Conservation (phyloP, 2,888 invertebrate species). For the Teleogryllus oceanicus region DNA sequence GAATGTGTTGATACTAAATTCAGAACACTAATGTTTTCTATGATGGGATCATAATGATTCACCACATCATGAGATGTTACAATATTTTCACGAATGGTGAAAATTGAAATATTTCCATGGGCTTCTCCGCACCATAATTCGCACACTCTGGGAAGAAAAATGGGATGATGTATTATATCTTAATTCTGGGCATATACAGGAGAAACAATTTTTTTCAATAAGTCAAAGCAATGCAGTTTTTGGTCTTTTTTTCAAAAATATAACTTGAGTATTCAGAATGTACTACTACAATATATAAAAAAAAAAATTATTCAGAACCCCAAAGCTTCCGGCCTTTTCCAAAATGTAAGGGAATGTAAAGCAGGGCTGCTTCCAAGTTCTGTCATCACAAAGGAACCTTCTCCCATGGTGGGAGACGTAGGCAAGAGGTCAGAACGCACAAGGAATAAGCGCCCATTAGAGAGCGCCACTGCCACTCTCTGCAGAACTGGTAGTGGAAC, state of each 20-base stretch:
- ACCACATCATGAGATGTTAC: conserved; percentile 71
- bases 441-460: conserved; percentile 72
- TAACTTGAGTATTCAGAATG: too few species aligned
- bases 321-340: conserved; percentile 45
- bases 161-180: too few species aligned
- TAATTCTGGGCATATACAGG: neutral
- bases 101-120: conserved; percentile 74
- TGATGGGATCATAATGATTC: conserved; percentile 58
- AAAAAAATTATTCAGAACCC: too few species aligned
- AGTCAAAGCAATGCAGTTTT: neutral
- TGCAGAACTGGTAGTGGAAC: conserved; percentile 61
- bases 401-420: conserved; percentile 60
- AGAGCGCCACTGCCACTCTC: conserved; percentile 76
- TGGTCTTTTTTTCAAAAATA: too few species aligned
- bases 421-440: conserved; percentile 61
- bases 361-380: conserved; percentile 69
- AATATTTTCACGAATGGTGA: conserved; percentile 65
- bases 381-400: conserved; percentile 73
- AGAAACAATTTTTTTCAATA: neutral
- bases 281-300: too few species aligned
- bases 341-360: conserved; percentile 62
- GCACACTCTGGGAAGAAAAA: conserved; percentile 45
- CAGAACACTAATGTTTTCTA: conserved; percentile 63
- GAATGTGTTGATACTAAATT: conserved; percentile 63
- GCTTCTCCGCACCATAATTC: conserved; percentile 89